A percentile compares a stretch with the other conserved stretches of the same genome.
phyloP scores from a whole-genome alignment of 2,888 invertebrate species.

The Drosophila mulleri region DNA sequence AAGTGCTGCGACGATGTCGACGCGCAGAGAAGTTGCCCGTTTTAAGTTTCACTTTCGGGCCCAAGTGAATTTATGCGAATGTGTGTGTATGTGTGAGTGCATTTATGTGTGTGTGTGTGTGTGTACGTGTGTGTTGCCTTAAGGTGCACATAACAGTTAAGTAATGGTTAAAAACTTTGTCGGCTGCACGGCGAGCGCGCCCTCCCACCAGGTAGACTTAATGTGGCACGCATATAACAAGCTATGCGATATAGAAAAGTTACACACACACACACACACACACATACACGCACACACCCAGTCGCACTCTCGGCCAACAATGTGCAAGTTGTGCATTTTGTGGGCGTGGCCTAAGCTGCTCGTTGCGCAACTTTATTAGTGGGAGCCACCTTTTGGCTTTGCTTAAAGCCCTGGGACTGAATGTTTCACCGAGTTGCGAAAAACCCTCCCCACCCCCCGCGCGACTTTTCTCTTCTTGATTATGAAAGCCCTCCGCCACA shows the following conservation, averaged over 20 bases:
- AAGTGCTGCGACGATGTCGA: slow-evolving; percentile 45
- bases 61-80: slow-evolving; percentile 73
- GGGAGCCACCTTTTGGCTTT: slow-evolving; percentile 66
- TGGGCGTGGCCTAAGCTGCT: slow-evolving; percentile 69
- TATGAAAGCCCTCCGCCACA: slow-evolving; percentile 36
- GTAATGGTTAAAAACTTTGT: slow-evolving; percentile 77
- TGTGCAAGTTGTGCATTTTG: slow-evolving; percentile 62
- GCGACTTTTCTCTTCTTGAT: slow-evolving; percentile 36
- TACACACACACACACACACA: slow-evolving; percentile 25
- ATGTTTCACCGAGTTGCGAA: slow-evolving; percentile 36
- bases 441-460: not conserved
- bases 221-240: slow-evolving; percentile 59
- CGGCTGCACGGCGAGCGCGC: slow-evolving; percentile 28
- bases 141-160: slow-evolving; percentile 80
- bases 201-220: slow-evolving; percentile 53
- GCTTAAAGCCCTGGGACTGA: slow-evolving; percentile 47
- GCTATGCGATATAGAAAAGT: slow-evolving; percentile 46
- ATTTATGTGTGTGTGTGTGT: not conserved
- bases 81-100: slow-evolving; percentile 1
- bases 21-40: slow-evolving; percentile 62
- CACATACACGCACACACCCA: slow-evolving; percentile 25
- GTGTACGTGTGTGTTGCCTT: slow-evolving; percentile 50
- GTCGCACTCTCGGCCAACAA: slow-evolving; percentile 39
- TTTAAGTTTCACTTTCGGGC: slow-evolving; percentile 79
- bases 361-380: slow-evolving; percentile 70